Evolutionary conservation across 2,888 invertebrate genomes (phyloP).

Genomic region (Scaptomyza parva): DNA sequence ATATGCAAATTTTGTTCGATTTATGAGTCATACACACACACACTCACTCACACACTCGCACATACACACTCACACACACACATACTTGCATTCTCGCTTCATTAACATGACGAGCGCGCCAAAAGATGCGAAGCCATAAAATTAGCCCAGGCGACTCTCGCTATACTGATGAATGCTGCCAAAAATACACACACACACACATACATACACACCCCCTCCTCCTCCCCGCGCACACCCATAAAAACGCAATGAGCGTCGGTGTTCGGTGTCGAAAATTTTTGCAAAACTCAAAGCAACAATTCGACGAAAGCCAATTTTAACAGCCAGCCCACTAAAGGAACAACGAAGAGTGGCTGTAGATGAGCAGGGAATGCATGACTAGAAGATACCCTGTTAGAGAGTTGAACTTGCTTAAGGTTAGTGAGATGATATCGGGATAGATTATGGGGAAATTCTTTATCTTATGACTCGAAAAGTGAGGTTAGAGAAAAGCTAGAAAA

Average conservation of each 20-base stretch:
- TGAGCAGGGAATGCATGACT: background rate
- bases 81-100: constrained; percentile 47
- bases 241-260: constrained; percentile 67
- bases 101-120: constrained; percentile 74
- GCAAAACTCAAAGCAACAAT: constrained; percentile 80
- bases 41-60: constrained; percentile 19
- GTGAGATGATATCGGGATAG: no score
- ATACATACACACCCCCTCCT: background rate
- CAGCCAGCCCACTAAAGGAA: constrained; percentile 45
- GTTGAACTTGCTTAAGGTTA: no score
- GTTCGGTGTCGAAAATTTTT: constrained; percentile 71
- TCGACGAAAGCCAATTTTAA: constrained; percentile 77
- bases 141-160: constrained; percentile 68
- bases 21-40: constrained; percentile 50
- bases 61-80: constrained; percentile 16
- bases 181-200: constrained; percentile 6
- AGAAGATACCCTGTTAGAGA: background rate
- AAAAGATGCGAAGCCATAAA: constrained; percentile 73
- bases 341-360: background rate
- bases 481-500: no score
- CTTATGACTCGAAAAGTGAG: no score
- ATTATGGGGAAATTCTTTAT: no score
- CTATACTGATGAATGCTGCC: constrained; percentile 72
- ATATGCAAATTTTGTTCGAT: constrained; percentile 78
- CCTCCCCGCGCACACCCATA: constrained; percentile 35